These are phyloP conservation scores for Drosophila orena DNA, from an alignment of 1,140 invertebrate species.

Conservation along the genomic window DNA sequence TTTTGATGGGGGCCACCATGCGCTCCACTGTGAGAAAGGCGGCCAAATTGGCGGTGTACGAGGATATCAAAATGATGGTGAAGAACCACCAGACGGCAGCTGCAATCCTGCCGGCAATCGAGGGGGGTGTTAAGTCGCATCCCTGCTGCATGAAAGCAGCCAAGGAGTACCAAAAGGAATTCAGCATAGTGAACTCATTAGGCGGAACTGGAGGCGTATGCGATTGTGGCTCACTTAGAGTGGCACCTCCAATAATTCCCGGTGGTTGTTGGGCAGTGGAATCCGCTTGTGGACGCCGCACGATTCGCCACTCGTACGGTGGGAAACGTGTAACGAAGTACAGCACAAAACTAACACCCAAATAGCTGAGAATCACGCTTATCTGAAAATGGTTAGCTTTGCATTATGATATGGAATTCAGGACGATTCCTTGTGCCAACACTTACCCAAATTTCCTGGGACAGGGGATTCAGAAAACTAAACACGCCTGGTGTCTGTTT, in stretches of 20 bases:
- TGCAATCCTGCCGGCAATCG: constrained; percentile 93
- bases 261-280: constrained; percentile 65
- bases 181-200: constrained; percentile 98
- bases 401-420: not conserved
- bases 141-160: constrained; percentile 99
- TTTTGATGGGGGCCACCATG: constrained; percentile 97
- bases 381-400: constrained; percentile 84
- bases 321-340: constrained; percentile 98
- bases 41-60: constrained; percentile 98
- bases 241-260: constrained; percentile 70
- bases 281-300: constrained; percentile 82
- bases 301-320: constrained; percentile 96
- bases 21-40: constrained; percentile 98
- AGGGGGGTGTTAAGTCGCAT: constrained; percentile 98
- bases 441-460: constrained; percentile 97
- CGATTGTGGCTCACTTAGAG: constrained; percentile 29
- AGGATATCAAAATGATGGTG: constrained; percentile 98
- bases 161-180: constrained; percentile 98
- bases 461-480: constrained; percentile 98
- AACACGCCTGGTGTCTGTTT: constrained; percentile 97
- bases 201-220: constrained; percentile 19
- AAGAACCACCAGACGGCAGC: constrained; percentile 99
- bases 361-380: constrained; percentile 97
- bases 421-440: not conserved
- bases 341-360: constrained; percentile 97